These are phyloP conservation scores for Podocnemis expansa DNA, from an alignment of 2,113 vertebrate genomes.

Conservation along the genomic window DNA sequence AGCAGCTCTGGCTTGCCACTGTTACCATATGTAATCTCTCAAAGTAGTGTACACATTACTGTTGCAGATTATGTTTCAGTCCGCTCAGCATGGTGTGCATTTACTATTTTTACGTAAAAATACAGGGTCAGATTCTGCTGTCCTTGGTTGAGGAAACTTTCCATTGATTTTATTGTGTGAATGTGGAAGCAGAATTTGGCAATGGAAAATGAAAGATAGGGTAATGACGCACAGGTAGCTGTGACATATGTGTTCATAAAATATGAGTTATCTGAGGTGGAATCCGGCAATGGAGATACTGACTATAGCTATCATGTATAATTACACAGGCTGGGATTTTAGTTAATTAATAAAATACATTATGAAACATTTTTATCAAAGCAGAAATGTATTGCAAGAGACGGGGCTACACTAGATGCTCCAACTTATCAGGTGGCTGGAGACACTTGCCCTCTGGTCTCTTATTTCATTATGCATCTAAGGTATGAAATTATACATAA, in stretches of 20 bases:
- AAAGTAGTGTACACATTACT: conserved; percentile 3
- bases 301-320: neutral
- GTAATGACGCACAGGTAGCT: neutral
- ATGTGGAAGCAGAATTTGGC: neutral
- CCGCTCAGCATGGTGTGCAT: neutral
- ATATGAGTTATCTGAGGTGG: neutral
- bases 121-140: neutral
- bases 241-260: neutral
- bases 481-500: neutral
- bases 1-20: neutral
- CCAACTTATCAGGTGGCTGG: neutral
- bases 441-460: neutral
- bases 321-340: neutral
- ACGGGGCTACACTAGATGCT: neutral
- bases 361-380: neutral
- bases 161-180: neutral
- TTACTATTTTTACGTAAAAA: neutral
- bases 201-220: neutral
- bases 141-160: neutral
- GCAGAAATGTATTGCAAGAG: neutral
- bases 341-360: neutral
- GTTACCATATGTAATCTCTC: neutral
- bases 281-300: neutral
- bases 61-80: neutral
- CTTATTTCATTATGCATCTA: neutral